Evolutionary conservation across 2,797 vertebrate genomes (phyloP), one percentile per base, ranked within the genome.

Genomic region (Perodicticus potto): DNA sequence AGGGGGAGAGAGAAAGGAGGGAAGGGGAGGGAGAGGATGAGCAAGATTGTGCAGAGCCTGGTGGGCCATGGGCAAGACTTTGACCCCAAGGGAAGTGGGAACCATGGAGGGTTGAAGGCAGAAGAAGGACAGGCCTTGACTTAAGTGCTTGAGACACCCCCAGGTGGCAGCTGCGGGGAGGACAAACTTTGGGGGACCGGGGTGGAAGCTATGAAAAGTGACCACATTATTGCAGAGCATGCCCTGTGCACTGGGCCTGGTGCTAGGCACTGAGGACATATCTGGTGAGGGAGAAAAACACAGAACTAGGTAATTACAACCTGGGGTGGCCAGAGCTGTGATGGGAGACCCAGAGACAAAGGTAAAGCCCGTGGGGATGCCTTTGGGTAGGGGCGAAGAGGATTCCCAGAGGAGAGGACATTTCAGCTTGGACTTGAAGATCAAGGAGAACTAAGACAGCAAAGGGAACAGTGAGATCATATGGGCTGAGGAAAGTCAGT

Each of bases 21-120:
- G 8, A 10, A 32, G 40, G 67, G 7, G 1, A 10, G 5, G 23
- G 43, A 37, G 37, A 77, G 16, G 40, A 7, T 4, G 0, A 3
- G 12, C 23, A 27, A 29, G 27, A 27, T 29, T 2, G 12, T 65
- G 29, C 29, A 53, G 61, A 59, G 3, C n/a, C 29, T 1, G 14
- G 8, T 20, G 53, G 59, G 22, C 20, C 23, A 3, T 0, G 1
- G 12, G 45, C 10, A 63, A 59, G 61, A 86, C 63, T 65, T 85
- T 34, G 43, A 16, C 45, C 67, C 27, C 3, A 6, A 29, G n/a
- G 37, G 27, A 69, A 32, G n/a, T 40, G 49, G 37, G 16, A 80
- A 25, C 86, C 37, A 53, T 34, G 23, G 63, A 57, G 55, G 27
- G 22, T 53, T 59, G 57, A 22, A 59, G 23, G 22, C 40, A 22